phyloP scores from a whole-genome alignment of 2,888 invertebrate species.

The Sesamia inferens region DNA sequence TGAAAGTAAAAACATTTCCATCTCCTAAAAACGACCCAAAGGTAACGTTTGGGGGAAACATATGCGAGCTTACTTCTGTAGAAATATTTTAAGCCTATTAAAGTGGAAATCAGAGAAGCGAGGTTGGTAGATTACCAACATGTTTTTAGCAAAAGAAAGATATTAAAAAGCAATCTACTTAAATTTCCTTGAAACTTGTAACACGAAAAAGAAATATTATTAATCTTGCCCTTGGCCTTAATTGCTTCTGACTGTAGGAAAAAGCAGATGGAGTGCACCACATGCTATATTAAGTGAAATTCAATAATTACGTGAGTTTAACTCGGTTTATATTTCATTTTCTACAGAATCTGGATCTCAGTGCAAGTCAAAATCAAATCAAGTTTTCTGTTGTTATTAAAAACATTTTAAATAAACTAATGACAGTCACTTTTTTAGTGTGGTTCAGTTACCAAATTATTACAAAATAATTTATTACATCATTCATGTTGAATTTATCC shows the following conservation, averaged over 20 bases:
- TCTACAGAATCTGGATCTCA: background rate
- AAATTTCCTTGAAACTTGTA: slow-evolving; percentile 67
- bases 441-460: no score
- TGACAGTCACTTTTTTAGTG: no score
- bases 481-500: no score
- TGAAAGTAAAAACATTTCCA: slow-evolving; percentile 68
- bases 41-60: slow-evolving; percentile 62
- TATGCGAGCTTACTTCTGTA: slow-evolving; percentile 33
- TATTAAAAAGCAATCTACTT: slow-evolving; percentile 70
- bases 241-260: slow-evolving; percentile 66
- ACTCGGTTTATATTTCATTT: slow-evolving; percentile 25
- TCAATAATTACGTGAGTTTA: slow-evolving; percentile 56
- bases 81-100: slow-evolving; percentile 25
- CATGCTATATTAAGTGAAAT: slow-evolving; percentile 56
- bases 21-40: slow-evolving; percentile 61
- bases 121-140: slow-evolving; percentile 48
- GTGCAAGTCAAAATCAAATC: background rate
- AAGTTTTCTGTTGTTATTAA: no score
- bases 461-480: no score
- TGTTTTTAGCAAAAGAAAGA: slow-evolving; percentile 51
- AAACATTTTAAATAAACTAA: no score
- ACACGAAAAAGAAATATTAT: slow-evolving; percentile 66
- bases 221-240: slow-evolving; percentile 67
- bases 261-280: slow-evolving; percentile 53
- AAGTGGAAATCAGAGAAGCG: slow-evolving; percentile 14